Percentiles rank a stretch among this genome's conserved stretches.
Conservation (phyloP, 2,888 invertebrate genomes). For the Cacoxenus indagator region DNA sequence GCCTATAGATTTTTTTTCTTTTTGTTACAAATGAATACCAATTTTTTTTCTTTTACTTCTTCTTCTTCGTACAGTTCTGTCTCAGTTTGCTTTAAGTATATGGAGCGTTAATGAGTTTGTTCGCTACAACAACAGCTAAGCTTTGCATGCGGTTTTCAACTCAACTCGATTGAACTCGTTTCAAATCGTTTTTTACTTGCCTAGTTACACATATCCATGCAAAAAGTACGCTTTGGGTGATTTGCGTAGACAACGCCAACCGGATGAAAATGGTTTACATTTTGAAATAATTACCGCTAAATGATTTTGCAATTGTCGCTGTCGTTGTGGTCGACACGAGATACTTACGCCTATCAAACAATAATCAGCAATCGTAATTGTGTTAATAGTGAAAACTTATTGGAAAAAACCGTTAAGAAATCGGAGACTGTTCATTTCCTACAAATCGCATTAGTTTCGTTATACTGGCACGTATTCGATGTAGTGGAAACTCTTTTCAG, state of each 20-base stretch:
- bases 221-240: constrained; percentile 35
- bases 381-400: constrained; percentile 13
- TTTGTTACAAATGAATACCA: no score
- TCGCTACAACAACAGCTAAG: constrained; percentile 25
- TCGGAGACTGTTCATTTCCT: neutral
- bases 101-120: constrained; percentile 60
- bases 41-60: constrained; percentile 40
- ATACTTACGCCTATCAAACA: neutral
- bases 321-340: neutral
- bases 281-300: constrained; percentile 12
- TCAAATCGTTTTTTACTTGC: no score
- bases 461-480: neutral
- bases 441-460: neutral
- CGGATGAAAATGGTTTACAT: constrained; percentile 56
- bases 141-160: no score
- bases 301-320: neutral
- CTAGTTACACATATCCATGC: neutral
- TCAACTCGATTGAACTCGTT: neutral
- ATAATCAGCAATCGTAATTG: constrained; percentile 4
- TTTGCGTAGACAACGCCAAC: no score
- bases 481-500: no score
- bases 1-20: constrained; percentile 20
- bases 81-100: constrained; percentile 31
- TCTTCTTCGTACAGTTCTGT: constrained; percentile 32
- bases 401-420: constrained; percentile 2